Evolutionary conservation across 2,888 invertebrate species (phyloP).

Genomic region (Elegia similella): DNA sequence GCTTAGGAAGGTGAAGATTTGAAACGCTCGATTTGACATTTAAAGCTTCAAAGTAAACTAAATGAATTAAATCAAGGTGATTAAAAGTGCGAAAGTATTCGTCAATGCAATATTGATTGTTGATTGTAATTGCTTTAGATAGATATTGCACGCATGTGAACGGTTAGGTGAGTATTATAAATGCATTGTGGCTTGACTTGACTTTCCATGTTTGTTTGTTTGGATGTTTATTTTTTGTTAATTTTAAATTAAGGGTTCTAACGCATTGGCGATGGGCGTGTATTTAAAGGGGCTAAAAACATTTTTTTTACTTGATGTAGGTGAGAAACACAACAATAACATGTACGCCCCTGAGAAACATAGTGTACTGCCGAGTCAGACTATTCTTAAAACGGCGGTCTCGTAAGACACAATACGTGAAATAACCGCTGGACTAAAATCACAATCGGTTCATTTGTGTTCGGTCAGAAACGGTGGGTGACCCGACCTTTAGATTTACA

Average conservation of each 20-base stretch:
- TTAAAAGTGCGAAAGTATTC: conserved; percentile 14
- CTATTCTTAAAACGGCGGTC: no score
- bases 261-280: no score
- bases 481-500: no score
- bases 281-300: no score
- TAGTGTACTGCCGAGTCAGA: no score
- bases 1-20: neutral
- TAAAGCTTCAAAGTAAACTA: conserved; percentile 1
- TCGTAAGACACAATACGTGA: no score
- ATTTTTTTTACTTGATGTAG: no score
- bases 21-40: neutral
- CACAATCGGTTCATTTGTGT: no score
- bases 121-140: conserved; percentile 23
- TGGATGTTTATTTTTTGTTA: neutral
- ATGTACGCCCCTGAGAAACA: no score
- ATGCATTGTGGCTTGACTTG: conserved; percentile 35
- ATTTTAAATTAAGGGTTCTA: neutral
- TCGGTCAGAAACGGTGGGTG: no score
- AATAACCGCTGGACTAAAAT: no score
- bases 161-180: conserved; percentile 27
- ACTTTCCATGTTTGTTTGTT: neutral
- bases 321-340: no score
- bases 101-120: conserved; percentile 16
- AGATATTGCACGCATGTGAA: conserved; percentile 42
- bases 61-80: conserved; percentile 14